Conservation (phyloP, 2,888 invertebrate genomes). For the Falcaria lacertinaria region DNA sequence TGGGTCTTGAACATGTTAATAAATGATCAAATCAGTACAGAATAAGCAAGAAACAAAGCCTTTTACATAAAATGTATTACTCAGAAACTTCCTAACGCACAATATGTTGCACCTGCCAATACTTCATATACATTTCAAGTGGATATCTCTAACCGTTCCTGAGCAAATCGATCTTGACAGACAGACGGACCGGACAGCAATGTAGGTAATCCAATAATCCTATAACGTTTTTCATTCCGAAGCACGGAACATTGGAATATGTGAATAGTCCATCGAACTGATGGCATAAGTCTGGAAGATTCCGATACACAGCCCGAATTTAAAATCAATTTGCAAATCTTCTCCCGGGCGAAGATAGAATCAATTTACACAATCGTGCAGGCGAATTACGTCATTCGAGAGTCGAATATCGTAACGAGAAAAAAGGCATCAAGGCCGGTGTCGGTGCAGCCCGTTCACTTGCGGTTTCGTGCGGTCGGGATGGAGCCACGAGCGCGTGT, state of each 20-base stretch:
- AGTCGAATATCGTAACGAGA: slow-evolving; percentile 58
- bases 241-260: not conserved
- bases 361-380: slow-evolving; percentile 55
- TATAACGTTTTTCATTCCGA: too few species aligned
- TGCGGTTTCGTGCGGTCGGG: slow-evolving; percentile 59
- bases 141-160: too few species aligned
- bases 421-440: slow-evolving; percentile 62
- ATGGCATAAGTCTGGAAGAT: slow-evolving; percentile 26
- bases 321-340: slow-evolving; percentile 53
- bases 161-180: too few species aligned
- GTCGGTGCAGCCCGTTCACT: slow-evolving; percentile 68
- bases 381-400: slow-evolving; percentile 59
- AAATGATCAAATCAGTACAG: too few species aligned
- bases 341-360: slow-evolving; percentile 45
- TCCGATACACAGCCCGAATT: slow-evolving; percentile 41
- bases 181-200: too few species aligned
- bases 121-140: too few species aligned
- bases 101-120: too few species aligned
- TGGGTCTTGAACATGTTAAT: too few species aligned
- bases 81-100: too few species aligned
- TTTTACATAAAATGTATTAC: too few species aligned
- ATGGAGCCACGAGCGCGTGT: slow-evolving; percentile 30
- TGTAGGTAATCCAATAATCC: too few species aligned
- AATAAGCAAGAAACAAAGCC: too few species aligned
- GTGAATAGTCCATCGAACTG: slow-evolving; percentile 7